Conservation (phyloP, 1,140 invertebrate genomes). For the Drosophila subobscura region DNA sequence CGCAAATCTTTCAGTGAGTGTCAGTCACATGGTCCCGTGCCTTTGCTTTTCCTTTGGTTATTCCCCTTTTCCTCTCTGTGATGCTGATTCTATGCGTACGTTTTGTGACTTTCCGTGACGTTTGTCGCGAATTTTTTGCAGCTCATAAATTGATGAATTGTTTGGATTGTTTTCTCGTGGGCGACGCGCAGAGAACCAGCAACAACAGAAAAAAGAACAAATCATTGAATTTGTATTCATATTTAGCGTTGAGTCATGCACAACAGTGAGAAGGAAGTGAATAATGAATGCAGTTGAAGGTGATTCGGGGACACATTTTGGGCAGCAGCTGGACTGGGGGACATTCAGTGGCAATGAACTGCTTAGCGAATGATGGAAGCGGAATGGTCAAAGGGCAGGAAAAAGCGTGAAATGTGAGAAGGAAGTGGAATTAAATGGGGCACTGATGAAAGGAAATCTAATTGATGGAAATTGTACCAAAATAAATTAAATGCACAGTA, state of each 20-base stretch:
- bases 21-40: conserved; percentile 50
- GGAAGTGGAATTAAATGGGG: not conserved
- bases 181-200: conserved; percentile 7
- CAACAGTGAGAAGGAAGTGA: conserved; percentile 44
- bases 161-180: conserved; percentile 36
- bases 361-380: conserved; percentile 8
- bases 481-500: too few species aligned
- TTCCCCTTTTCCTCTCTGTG: too few species aligned
- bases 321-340: not conserved
- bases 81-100: too few species aligned
- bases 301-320: conserved; percentile 22
- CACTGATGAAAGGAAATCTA: conserved; percentile 14
- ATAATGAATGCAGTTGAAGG: conserved; percentile 56
- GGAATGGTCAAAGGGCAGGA: not conserved
- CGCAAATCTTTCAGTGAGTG: conserved; percentile 10
- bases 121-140: conserved; percentile 55
- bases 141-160: conserved; percentile 58
- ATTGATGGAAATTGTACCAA: not conserved
- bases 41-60: not conserved
- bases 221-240: conserved; percentile 53
- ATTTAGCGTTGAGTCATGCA: conserved; percentile 58
- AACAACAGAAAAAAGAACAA: conserved; percentile 10
- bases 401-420: conserved; percentile 12
- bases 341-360: conserved; percentile 25
- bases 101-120: conserved; percentile 53